phyloP scores from a whole-genome alignment of 2,888 invertebrate genomes.

The Drosophila neutralis region DNA sequence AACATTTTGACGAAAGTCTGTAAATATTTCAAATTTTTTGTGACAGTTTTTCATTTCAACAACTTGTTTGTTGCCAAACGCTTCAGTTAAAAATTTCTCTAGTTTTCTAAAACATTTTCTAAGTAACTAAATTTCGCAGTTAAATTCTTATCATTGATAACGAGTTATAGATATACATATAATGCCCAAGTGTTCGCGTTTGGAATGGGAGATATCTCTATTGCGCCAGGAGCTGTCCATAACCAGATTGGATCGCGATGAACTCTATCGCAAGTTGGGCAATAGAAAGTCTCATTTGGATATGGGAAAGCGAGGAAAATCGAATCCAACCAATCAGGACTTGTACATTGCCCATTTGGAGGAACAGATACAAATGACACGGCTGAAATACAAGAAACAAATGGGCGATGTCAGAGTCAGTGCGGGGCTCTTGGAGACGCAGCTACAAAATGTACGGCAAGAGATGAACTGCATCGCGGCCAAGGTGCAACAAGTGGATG shows the following conservation, averaged over 20 bases:
- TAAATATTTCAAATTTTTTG: background rate
- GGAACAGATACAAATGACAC: conserved; percentile 50
- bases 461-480: conserved; percentile 48
- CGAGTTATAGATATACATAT: background rate
- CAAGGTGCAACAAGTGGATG: conserved; percentile 45
- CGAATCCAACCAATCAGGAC: conserved; percentile 29
- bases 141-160: background rate
- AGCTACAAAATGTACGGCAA: conserved; percentile 45
- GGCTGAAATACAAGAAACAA: conserved; percentile 50
- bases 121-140: conserved; percentile 30
- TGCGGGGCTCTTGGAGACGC: conserved; percentile 50
- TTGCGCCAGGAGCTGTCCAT: conserved; percentile 46
- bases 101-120: conserved; percentile 12
- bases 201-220: conserved; percentile 38
- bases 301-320: background rate
- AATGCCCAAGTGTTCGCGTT: conserved; percentile 36
- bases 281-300: background rate
- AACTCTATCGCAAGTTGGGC: conserved; percentile 20
- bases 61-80: background rate
- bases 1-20: background rate
- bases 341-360: conserved; percentile 59
- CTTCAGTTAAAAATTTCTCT: conserved; percentile 5
- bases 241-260: conserved; percentile 24
- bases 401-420: conserved; percentile 51
- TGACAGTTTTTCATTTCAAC: background rate